Evolutionary conservation across 2,797 vertebrate species (phyloP).

Genomic region (Anomalospiza imberbis): DNA sequence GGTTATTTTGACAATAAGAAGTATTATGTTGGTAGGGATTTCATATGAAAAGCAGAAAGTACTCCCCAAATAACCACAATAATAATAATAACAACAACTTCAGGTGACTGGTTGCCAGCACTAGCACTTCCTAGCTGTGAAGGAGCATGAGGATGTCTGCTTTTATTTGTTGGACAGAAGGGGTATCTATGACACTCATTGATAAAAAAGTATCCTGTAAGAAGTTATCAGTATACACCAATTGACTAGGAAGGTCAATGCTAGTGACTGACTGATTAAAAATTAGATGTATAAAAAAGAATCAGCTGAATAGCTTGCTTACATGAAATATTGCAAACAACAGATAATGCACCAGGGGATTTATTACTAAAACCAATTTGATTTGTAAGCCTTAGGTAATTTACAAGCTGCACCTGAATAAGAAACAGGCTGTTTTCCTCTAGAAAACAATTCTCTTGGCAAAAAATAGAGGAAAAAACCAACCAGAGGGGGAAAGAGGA

Average conservation of each 20-base stretch:
- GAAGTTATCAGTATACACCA: neutral
- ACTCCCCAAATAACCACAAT: neutral
- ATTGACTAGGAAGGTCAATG: slow-evolving; percentile 4
- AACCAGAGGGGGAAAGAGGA: neutral
- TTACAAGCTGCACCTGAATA: neutral
- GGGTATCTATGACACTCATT: rapidly evolving
- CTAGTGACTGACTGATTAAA: slow-evolving; percentile 26
- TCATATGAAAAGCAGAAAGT: neutral
- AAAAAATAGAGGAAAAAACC: neutral
- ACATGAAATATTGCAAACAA: slow-evolving; percentile 26
- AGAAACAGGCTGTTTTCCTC: neutral
- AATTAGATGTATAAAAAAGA: slow-evolving; percentile 21
- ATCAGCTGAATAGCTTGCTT: slow-evolving; percentile 1
- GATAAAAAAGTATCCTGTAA: neutral
- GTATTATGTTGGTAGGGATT: neutral
- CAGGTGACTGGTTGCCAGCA: neutral
- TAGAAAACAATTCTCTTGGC: slow-evolving; percentile 19
- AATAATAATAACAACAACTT: neutral
- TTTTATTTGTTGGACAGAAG: neutral
- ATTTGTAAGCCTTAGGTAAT: slow-evolving; percentile 41
- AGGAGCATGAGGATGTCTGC: neutral
- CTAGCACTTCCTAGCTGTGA: neutral
- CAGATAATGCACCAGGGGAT: slow-evolving; percentile 17
- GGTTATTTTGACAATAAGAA: neutral
- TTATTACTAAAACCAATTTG: slow-evolving; percentile 50